Evolutionary conservation across 2,888 invertebrate species (phyloP), one percentile per base, ranked within the genome.

Genomic region (Heliconius cydno): DNA sequence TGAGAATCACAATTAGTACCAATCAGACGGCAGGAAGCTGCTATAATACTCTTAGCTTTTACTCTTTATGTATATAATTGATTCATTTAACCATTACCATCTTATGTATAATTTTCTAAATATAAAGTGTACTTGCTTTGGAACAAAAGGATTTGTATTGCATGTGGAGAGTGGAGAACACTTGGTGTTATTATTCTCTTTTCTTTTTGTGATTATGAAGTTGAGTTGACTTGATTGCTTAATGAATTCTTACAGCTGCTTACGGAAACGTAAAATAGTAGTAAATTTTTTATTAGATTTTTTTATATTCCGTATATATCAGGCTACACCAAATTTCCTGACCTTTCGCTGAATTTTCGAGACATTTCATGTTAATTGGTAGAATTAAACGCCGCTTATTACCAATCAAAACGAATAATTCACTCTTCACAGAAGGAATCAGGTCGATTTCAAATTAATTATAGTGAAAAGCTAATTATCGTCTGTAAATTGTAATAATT

Each of bases 1-100:
- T 88, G 88, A 86, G 78, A 83, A 73, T 34, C 72, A 77, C 83
- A 92, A 93, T 92, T 93, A 92, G 89, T 87, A 86, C 87, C 92
- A 92, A 92, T 92, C 90, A 90, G 86, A 81, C 86, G 85, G 82
- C 90, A 91, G 91, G 92, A 92, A 89, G 85, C 83, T 79, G 87
- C 92, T 91, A 90, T 89, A 87, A 87, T 87, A 87, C 80, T 82
- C 80, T 86, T 88, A 86, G 86, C 34, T n/a, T 25, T 41, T 25
- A 84, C 85, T 84, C 84, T 86, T 86, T 86, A 85, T 86, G 15
- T 79, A 72, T 30, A 78, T 75, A 65, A 75, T 57, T 73, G 73
- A 73, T 60, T 60, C 30, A 73, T 60, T 73, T 60, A 60, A 60
- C 30, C 28, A 57, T 72, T 72, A 57, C 10, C 12, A n/a, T 73